Base-by-base conservation (phyloP, 2,113 vertebrate genomes). In the Callaeas wilsoni region DNA sequence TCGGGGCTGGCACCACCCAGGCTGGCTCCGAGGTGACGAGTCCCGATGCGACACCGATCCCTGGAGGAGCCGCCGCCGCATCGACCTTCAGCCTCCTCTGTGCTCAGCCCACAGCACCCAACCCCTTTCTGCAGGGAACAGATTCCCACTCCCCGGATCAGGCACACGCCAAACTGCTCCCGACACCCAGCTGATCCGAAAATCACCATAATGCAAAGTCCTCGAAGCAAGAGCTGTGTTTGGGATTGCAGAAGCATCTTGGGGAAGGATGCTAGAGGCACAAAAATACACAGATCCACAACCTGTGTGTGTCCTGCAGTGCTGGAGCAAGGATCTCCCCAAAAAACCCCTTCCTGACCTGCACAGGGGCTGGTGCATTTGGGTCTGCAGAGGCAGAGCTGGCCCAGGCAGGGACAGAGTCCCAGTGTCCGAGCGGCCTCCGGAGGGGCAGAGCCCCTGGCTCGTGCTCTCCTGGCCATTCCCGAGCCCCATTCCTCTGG, bases 141-240 rank as follows among this genome's bases (percentile, higher is more conserved):
- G 30, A 10, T 13, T 11, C 47, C 44, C 50, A 33, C 74, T 12
- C 25, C 41, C 9, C 6, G 2, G 3, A 7, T 1, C 82, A 5
- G 49, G 30, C 86, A n/a, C 49, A 4, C 27, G 1, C 55, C 83
- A 4, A 25, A 12, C 42, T 1, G 71, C 42, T 49, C 76, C 67
- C 5, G 2, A 9, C n/a, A 3, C n/a, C 7, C 2, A 2, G 27
- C 1, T 9, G 39, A 32, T 20, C 41, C 8, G 6, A 18, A 47
- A 60, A 41, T 20, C 22, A 18, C 50, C 2, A 0, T 0, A 0
- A 27, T 15, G 23, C 25, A 1, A 5, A 33, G 27, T 1, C 23
- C 69, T 39, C 9, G 0, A 1, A 13, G 7, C 32, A 13, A 64
- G 47, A 59, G 53, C 74, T 3, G 4, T 1, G 57, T 4, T 59